These are phyloP conservation scores for Pangasius djambal DNA, from an alignment of 2,797 vertebrate species.

Conservation along the genomic window DNA sequence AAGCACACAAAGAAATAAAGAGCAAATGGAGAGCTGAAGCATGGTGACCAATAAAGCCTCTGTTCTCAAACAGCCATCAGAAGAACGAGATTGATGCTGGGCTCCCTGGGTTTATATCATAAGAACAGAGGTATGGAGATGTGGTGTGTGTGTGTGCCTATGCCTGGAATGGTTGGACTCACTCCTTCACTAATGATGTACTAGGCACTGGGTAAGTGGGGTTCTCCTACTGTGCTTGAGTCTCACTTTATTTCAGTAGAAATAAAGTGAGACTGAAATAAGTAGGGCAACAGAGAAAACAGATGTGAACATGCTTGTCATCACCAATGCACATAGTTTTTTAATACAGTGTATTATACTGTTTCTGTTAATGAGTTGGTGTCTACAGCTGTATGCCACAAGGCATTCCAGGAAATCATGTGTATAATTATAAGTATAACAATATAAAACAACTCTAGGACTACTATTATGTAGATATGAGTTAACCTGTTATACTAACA, in stretches of 20 bases:
- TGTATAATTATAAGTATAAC: neutral
- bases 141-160: neutral
- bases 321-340: neutral
- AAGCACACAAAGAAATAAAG: neutral
- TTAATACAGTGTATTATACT: neutral
- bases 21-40: constrained; percentile 1
- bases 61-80: constrained; percentile 37
- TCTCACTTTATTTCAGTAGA: constrained; percentile 31
- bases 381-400: neutral
- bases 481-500: neutral
- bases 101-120: constrained; percentile 25
- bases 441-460: neutral
- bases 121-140: constrained; percentile 36
- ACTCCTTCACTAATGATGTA: constrained; percentile 71
- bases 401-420: neutral
- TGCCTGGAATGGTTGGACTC: constrained; percentile 53
- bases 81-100: constrained; percentile 24
- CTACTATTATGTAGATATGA: neutral
- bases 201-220: constrained; percentile 68
- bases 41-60: constrained; percentile 23
- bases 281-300: neutral
- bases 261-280: neutral
- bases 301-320: neutral
- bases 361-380: neutral
- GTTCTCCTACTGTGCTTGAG: constrained; percentile 67